phyloP scores from a whole-genome alignment of 2,797 vertebrate genomes.

The Clamator glandarius region DNA sequence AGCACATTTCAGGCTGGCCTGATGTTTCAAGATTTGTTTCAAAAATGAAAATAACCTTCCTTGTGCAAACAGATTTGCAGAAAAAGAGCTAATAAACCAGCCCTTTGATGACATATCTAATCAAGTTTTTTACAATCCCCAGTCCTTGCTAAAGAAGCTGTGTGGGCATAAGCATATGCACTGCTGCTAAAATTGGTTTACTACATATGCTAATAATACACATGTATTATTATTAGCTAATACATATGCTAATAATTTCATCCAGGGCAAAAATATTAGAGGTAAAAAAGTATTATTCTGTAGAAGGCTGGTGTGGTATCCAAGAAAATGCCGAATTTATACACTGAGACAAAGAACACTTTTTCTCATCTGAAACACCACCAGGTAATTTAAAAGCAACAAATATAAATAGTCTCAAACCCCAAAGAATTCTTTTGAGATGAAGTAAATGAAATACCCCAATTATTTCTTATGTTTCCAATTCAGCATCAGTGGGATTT shows the following conservation, averaged over 20 bases:
- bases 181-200: background rate
- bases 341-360: background rate
- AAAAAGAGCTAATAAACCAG: background rate
- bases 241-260: constrained; percentile 2
- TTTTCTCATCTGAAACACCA: background rate
- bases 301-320: background rate
- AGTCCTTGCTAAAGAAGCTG: background rate
- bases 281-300: background rate
- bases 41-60: background rate
- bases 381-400: background rate
- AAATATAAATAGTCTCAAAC: background rate
- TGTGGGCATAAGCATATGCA: background rate
- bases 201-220: background rate
- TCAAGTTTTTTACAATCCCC: background rate
- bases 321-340: background rate
- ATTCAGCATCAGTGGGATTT: background rate
- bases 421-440: background rate
- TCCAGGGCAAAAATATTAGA: background rate
- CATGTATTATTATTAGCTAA: background rate
- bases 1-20: background rate
- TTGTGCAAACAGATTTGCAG: background rate
- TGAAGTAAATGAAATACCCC: background rate
- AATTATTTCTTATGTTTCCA: background rate
- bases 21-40: background rate
- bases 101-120: background rate